These are phyloP conservation scores for Eurystomus glaucurus DNA, from an alignment of 2,797 vertebrate species.

Conservation along the genomic window DNA sequence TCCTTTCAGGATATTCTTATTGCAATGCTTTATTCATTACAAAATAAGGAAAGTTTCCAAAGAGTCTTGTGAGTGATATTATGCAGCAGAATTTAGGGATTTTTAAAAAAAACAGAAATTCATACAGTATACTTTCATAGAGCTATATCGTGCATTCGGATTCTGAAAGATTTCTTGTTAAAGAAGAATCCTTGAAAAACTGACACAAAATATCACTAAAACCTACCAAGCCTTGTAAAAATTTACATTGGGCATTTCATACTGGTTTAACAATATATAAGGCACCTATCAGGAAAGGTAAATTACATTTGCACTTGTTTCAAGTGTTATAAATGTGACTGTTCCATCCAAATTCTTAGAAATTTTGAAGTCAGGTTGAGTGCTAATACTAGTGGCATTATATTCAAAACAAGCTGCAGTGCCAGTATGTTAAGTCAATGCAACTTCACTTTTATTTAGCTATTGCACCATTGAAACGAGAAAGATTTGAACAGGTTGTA, in stretches of 20 bases:
- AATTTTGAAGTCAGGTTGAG: background rate
- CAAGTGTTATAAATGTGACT: background rate
- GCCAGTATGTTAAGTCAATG: background rate
- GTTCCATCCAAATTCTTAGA: background rate
- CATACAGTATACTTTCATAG: background rate
- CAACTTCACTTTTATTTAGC: background rate
- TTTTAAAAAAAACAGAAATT: background rate
- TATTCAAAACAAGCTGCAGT: fast-evolving
- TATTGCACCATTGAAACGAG: background rate
- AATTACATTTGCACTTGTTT: background rate
- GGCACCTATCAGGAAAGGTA: background rate
- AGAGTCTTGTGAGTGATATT: background rate
- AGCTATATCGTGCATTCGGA: background rate
- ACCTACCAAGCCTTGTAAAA: background rate
- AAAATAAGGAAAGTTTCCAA: background rate
- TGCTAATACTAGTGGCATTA: background rate
- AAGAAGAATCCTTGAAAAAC: background rate
- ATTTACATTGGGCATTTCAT: background rate
- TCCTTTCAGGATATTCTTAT: constrained; percentile 9
- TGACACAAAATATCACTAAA: constrained; percentile 15
- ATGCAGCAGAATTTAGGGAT: background rate
- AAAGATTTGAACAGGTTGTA: background rate
- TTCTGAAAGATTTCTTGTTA: background rate
- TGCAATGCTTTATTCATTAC: constrained; percentile 5
- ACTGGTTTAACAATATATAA: background rate